Evolutionary conservation across 2,797 vertebrate species (phyloP), one percentile per base, ranked within the genome.

Genomic region (Enteromius thamalakanensis): DNA sequence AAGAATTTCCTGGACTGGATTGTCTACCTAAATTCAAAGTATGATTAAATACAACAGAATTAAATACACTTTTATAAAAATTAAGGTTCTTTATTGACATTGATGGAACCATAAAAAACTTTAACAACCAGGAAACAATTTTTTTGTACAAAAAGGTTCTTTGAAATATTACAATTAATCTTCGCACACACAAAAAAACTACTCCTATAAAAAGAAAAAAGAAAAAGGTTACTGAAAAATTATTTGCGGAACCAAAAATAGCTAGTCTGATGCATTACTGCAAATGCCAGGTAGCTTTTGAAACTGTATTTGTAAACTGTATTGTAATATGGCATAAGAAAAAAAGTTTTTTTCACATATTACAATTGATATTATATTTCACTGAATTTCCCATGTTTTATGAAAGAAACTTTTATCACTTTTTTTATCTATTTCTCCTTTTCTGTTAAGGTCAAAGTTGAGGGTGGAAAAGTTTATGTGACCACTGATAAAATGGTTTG

Each of bases 1-100:
- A 98, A 87, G 97, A 97, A 29, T 97, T 94, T 86, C 97, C 97
- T 3, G 91, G 95, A 19, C 90, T 97, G 84, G 96, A 98, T 87
- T 94, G 89, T 19, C 86, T 98, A 26, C 92, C 94, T 11, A 85
- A 86, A 77, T 96, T 95, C 49, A 94, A 96, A 95, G 97, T 97
- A 91, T 37, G 51, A 42, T 40, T 68, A 65, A 40, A 21, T 26
- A 26, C 40, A 47, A 21, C 3, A 49, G 26, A 40, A 32, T 1
- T 64, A 6, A 64, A 64, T 17, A 32, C 60, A 64, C 14, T 14
- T 64, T 64, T 17, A 32, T 2, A 32, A 19, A 32, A 64, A 32
- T 32, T 0, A 32, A 17, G 1, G 60, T 62, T 62, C 0, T 64
- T 32, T 64, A 8, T 64, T 32, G 0, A 17, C 1, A 17, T 32